Evolutionary conservation across 1,140 invertebrate species (phyloP), one percentile per base, ranked within the genome.

Genomic region (Piezodorus guildinii): DNA sequence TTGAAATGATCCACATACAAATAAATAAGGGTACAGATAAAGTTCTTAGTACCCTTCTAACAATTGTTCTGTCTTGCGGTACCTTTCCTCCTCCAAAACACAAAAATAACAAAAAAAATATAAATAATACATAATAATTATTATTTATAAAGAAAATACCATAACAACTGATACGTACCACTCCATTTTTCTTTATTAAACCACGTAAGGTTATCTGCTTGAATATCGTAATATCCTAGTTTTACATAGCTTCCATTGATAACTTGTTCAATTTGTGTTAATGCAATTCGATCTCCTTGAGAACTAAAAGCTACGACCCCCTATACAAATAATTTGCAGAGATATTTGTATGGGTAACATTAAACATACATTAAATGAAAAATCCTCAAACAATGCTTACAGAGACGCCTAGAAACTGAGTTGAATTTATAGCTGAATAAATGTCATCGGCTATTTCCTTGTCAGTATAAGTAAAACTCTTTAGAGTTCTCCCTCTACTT

Each of bases 221-320:
- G 90, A 19, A 90, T 93, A 74, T 99, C 95, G 73, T 96, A 98
- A 73, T 93, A 97, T 10, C 94, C 96, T n/a, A 98, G 77, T 70
- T 93, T 89, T 16, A 90, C 84, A 74, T 99, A 99, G 72, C 89
- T 91, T 59, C 94, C 94, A 77, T 95, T 88, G 69, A 86, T 85
- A 78, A 99, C 87, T 76, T 99, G 96, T 75, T 99, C 96, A 66
- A 99, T 94, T 78, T 97, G 92, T 9, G 95, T 99, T 73, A 95
- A 80, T n/a, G 96, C 94, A 71, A 99, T 98, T 69, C 97, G 84
- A 77, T 99, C 96, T 69, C 97, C 97, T 77, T 94, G 90, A 0
- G 94, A 95, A 71, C 93, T 96, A 77, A 96, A 98, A 5, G 91
- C 91, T 52, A 96, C 93, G 68, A 86, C 82, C 59, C 93, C 93